Percentiles rank a stretch among this genome's conserved stretches.
These are phyloP conservation scores for Rugalucina vietnamica DNA, from an alignment of 2,888 invertebrate species.

Conservation along the genomic window DNA sequence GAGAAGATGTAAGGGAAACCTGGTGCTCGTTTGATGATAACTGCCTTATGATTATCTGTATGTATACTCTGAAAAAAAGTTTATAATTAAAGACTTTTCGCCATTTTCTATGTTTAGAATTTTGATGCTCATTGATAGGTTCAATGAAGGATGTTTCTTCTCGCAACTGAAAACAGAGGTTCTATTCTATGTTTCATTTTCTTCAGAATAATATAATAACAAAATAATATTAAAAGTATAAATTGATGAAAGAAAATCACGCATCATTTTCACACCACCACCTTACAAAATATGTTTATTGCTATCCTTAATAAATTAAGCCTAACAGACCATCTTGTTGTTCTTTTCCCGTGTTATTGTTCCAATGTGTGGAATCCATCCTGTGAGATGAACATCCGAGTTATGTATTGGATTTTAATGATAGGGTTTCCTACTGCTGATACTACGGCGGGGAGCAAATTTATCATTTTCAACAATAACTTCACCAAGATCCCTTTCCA, in stretches of 20 bases:
- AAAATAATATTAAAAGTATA: no score
- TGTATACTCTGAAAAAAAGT: no score
- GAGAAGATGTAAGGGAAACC: neutral
- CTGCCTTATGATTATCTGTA: no score
- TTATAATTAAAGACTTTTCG: no score
- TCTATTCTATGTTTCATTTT: no score
- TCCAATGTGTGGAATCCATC: neutral
- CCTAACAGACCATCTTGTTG: neutral
- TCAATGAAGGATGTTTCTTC: no score
- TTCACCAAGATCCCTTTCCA: neutral
- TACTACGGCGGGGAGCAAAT: constrained; percentile 4
- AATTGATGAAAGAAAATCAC: no score
- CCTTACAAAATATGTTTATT: neutral
- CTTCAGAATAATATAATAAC: no score
- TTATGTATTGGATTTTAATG: constrained; percentile 9
- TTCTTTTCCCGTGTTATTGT: neutral
- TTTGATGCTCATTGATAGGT: no score
- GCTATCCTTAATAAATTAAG: neutral
- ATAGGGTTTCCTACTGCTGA: neutral
- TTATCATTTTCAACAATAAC: constrained; percentile 3
- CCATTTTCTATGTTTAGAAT: no score
- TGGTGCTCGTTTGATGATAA: neutral
- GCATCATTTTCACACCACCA: no score
- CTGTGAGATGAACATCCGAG: neutral
- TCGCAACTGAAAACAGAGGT: no score